A percentile compares a stretch with the other conserved stretches of the same genome.
Evolutionary conservation across 2,113 vertebrate genomes (phyloP).

Genomic region (Planiliza haematocheilus): DNA sequence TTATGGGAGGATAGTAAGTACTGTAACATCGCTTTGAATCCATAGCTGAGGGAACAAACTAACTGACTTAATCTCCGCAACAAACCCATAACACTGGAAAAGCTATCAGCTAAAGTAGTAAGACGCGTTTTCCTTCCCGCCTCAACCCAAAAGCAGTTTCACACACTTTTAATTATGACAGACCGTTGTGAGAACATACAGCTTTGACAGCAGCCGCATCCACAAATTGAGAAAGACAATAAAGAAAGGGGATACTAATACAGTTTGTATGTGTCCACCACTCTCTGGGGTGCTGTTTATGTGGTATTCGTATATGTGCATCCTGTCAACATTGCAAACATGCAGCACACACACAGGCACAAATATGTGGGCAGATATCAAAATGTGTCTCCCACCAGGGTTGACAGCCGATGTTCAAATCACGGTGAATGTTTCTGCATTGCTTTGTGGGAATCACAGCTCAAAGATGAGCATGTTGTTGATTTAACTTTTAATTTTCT

Average conservation of each 20-base stretch:
- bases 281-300: slow-evolving; percentile 28
- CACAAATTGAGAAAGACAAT: slow-evolving; percentile 63
- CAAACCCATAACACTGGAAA: slow-evolving; percentile 34
- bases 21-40: slow-evolving; percentile 9
- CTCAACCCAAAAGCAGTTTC: slow-evolving; percentile 46
- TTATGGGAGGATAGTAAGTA: not conserved
- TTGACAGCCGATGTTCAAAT: slow-evolving; percentile 71
- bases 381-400: slow-evolving; percentile 45
- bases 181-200: slow-evolving; percentile 37
- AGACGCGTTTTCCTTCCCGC: slow-evolving; percentile 31
- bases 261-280: slow-evolving; percentile 41
- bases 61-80: slow-evolving; percentile 23
- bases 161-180: slow-evolving; percentile 64
- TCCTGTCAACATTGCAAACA: slow-evolving; percentile 46
- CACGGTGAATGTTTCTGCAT: slow-evolving; percentile 55
- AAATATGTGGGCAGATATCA: slow-evolving; percentile 63
- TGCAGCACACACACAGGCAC: slow-evolving; percentile 14
- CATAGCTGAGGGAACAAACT: not conserved
- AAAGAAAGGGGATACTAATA: slow-evolving; percentile 40
- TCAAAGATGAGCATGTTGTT: slow-evolving; percentile 58
- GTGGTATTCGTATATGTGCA: slow-evolving; percentile 38
- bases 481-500: slow-evolving; percentile 77
- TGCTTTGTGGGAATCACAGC: slow-evolving; percentile 57
- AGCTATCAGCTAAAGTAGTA: slow-evolving; percentile 37
- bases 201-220: slow-evolving; percentile 41